Evolutionary conservation across 1,140 invertebrate species (phyloP), one percentile per base, ranked within the genome.

Genomic region (Drosophila truncata): DNA sequence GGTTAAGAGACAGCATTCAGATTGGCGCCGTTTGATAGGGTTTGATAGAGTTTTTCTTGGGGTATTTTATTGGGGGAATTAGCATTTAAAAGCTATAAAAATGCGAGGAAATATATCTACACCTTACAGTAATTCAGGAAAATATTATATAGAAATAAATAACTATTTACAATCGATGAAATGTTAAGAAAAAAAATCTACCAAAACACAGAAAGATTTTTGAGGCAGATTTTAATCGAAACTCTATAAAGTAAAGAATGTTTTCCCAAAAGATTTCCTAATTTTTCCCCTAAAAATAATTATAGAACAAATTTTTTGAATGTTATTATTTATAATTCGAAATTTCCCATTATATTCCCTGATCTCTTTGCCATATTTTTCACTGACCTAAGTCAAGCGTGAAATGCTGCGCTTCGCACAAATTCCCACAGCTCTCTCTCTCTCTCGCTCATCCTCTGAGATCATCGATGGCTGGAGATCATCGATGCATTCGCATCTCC

Each of bases 11-110:
- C 63, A 41, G 31, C 2, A 0, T 29, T 7, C n/a, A 58, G 79
- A 80, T 80, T 80, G 79, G 78, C 79, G 78, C 78, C 79, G 0
- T 52, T 25, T 46, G 79, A 81, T 81, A 61, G 5, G 23, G 2
- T 35, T 23, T 27, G 25, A 46, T 59, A 23, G 46, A 20, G 54
- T 14, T 50, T 65, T 35, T 18, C n/a, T 61, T 9, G 20, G 14
- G 11, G 18, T 18, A 39, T 37, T 37, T 16, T 11, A 4, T 11
- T 42, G 13, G 10, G 29, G n/a, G 35, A 35, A n/a, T 27, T 14
- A 31, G 1, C 9, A 9, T 10, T 4, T 8, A 25, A 42, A 11
- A 31, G 25, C n/a, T 4, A 0, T 13, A 11, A 14, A 16, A 7
- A 18, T 10, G 20, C 1, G 7, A 8, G 3, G n/a, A 25, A 20